Evolutionary conservation across 2,113 vertebrate genomes (phyloP).

Genomic region (Psilopogon haemacephalus): DNA sequence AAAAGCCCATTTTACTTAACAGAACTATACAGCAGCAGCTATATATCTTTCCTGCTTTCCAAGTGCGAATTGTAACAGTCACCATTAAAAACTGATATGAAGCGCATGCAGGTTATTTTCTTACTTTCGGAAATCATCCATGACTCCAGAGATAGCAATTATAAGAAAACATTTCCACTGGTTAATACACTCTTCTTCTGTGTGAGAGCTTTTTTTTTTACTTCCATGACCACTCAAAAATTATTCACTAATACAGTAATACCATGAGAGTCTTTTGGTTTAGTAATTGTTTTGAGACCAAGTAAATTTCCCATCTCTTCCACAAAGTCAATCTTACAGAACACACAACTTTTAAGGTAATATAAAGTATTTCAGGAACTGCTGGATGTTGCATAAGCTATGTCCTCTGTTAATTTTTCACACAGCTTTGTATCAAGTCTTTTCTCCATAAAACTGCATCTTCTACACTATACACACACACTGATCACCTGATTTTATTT

Average conservation of each 20-base stretch:
- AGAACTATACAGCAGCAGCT: background rate
- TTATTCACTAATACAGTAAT: background rate
- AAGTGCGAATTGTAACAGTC: background rate
- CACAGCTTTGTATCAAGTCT: background rate
- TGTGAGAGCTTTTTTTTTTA: background rate
- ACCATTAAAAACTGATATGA: background rate
- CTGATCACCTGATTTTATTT: background rate
- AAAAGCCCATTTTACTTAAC: background rate
- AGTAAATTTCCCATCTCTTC: background rate
- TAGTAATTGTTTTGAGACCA: background rate
- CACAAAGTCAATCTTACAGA: background rate
- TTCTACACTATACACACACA: background rate
- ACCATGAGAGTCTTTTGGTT: background rate
- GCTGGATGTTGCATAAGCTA: background rate
- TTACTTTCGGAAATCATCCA: background rate
- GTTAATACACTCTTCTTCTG: background rate
- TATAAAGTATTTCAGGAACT: background rate
- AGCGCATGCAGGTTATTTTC: background rate
- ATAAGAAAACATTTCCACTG: background rate
- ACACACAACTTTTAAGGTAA: background rate
- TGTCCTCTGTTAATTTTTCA: background rate
- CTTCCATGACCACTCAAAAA: background rate
- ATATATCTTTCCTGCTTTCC: background rate
- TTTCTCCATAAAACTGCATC: background rate
- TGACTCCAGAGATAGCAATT: background rate